Percentiles rank a stretch among this genome's conserved stretches.
These are phyloP conservation scores for Medauroidea extradentata DNA, from an alignment of 1,140 invertebrate species.

Conservation along the genomic window DNA sequence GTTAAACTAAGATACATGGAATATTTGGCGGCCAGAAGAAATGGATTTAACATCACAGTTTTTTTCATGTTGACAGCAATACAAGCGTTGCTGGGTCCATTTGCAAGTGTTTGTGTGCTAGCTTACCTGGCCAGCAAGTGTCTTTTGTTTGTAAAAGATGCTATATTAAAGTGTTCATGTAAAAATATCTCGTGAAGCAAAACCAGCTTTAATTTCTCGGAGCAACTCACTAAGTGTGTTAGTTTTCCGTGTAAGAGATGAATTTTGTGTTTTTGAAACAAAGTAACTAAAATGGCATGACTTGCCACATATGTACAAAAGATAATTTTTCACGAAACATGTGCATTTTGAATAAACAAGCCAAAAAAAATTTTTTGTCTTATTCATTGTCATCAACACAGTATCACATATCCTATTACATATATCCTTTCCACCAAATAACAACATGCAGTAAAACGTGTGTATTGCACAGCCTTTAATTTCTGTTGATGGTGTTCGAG, in stretches of 20 bases:
- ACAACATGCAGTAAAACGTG: too few species aligned
- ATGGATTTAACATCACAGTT: conserved; percentile 2
- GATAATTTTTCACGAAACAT: conserved; percentile 23
- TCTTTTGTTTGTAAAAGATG: conserved; percentile 7
- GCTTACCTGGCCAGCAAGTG: too few species aligned
- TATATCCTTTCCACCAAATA: too few species aligned
- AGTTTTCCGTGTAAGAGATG: conserved; percentile 9
- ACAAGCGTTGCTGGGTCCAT: too few species aligned
- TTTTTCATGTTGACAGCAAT: conserved; percentile 3
- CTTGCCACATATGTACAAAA: conserved; percentile 20
- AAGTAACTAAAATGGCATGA: conserved; percentile 10
- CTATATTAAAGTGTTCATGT: conserved; percentile 5
- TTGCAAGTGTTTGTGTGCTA: too few species aligned
- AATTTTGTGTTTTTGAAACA: conserved; percentile 9
- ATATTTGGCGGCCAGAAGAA: not conserved
- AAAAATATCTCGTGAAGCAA: not conserved
- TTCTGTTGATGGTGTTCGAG: too few species aligned
- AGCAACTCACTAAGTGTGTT: conserved; percentile 3
- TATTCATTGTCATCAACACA: too few species aligned
- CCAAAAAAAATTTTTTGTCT: conserved; percentile 12
- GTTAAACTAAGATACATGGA: not conserved
- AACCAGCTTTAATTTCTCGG: not conserved
- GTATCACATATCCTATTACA: too few species aligned
- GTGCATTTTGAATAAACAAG: conserved; percentile 25
- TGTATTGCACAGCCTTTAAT: too few species aligned